These are phyloP conservation scores for Dolomedes plantarius DNA, from an alignment of 2,888 invertebrate species.

Conservation along the genomic window DNA sequence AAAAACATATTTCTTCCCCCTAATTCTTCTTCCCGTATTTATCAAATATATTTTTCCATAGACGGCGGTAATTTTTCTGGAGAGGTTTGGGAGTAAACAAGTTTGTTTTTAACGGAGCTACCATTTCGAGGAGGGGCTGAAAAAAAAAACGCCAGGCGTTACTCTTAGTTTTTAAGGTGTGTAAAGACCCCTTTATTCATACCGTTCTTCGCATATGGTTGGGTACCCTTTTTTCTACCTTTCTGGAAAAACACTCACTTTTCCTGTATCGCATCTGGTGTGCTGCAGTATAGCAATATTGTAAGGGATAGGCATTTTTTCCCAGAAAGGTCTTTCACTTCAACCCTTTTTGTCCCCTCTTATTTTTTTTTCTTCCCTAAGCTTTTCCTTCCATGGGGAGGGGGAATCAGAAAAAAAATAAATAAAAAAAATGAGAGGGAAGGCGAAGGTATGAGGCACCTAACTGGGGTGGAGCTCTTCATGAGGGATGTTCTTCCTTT, in stretches of 20 bases:
- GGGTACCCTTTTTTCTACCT: slow-evolving; percentile 52
- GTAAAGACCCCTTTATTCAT: slow-evolving; percentile 37
- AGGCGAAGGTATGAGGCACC: slow-evolving; percentile 6
- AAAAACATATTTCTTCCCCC: neutral
- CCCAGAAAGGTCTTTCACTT: slow-evolving; percentile 67
- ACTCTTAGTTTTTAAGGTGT: slow-evolving; percentile 41
- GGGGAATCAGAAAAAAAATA: neutral
- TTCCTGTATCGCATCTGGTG: slow-evolving; percentile 52
- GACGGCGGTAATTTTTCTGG: neutral
- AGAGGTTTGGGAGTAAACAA: neutral
- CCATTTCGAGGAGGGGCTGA: neutral
- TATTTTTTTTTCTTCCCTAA: neutral
- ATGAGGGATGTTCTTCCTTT: neutral
- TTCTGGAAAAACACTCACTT: slow-evolving; percentile 62
- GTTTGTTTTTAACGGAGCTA: neutral
- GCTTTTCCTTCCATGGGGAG: slow-evolving; percentile 16
- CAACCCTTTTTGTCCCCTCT: slow-evolving; percentile 49
- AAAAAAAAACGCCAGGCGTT: slow-evolving; percentile 46
- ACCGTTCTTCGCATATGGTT: slow-evolving; percentile 46
- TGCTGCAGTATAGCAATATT: slow-evolving; percentile 16
- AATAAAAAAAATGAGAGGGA: slow-evolving; percentile 13
- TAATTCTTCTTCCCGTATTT: neutral
- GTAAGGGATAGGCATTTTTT: slow-evolving; percentile 37
- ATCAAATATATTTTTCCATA: neutral
- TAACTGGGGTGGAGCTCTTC: slow-evolving; percentile 35